Conservation (phyloP, 2,888 invertebrate genomes). For the Ichneumon xanthorius region DNA sequence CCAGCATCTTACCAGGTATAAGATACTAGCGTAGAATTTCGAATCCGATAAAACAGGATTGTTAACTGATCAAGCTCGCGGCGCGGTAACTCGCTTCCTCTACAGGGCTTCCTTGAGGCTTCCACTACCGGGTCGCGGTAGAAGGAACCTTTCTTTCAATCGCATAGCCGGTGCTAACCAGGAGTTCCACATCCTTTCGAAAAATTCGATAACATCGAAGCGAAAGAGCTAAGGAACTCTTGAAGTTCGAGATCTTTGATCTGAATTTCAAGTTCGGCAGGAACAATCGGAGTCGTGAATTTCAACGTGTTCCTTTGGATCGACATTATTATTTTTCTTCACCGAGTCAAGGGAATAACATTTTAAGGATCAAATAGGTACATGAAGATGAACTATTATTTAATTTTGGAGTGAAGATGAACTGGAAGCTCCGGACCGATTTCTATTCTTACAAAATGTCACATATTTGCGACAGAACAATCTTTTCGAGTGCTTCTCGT, state of each 20-base stretch:
- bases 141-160: slow-evolving; percentile 34
- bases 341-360: not conserved
- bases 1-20: slow-evolving; percentile 57
- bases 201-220: slow-evolving; percentile 36
- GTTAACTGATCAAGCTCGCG: slow-evolving; percentile 65
- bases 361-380: not conserved
- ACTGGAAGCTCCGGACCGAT: not conserved
- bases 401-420: not conserved
- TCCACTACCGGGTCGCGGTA: slow-evolving; percentile 30
- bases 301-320: not conserved
- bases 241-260: not conserved
- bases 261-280: not conserved
- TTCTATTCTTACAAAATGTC: not conserved
- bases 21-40: slow-evolving; percentile 57
- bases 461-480: not conserved
- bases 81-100: slow-evolving; percentile 35
- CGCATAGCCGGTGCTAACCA: slow-evolving; percentile 18
- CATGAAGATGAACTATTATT: not conserved
- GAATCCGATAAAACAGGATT: slow-evolving; percentile 68
- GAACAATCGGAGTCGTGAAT: not conserved
- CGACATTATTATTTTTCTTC: not conserved
- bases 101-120: slow-evolving; percentile 50
- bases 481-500: not conserved
- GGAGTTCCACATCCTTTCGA: slow-evolving; percentile 17
- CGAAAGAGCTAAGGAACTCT: slow-evolving; percentile 25